Percentiles rank a stretch among this genome's conserved stretches.
Conservation (phyloP, 2,113 vertebrate species). For the Lophotis ruficrista region DNA sequence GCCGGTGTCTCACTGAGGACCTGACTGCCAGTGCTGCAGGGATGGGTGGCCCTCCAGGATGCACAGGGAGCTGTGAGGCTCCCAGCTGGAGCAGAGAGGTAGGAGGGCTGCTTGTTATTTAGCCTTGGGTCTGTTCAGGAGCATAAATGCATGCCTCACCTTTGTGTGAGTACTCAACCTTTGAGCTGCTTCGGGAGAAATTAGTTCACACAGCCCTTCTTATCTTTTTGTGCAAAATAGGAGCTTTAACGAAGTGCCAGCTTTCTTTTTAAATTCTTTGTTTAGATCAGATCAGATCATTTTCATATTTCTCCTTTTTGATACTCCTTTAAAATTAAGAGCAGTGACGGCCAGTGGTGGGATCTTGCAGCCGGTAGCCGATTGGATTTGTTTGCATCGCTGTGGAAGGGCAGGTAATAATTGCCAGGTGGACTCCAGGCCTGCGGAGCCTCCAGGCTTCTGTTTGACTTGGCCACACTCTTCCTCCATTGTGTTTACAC, state of each 20-base stretch:
- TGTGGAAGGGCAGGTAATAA: background rate
- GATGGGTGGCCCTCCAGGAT: background rate
- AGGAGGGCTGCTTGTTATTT: background rate
- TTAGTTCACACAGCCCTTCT: background rate
- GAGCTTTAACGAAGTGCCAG: background rate
- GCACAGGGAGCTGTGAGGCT: background rate
- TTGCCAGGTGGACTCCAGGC: background rate
- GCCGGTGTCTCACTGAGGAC: accelerated
- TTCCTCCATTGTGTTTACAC: accelerated
- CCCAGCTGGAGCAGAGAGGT: background rate
- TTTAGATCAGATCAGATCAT: background rate
- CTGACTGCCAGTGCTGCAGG: background rate
- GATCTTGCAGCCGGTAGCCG: accelerated
- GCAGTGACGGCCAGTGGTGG: accelerated
- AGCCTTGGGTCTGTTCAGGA: background rate
- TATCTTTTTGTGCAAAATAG: background rate
- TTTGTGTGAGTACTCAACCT: background rate
- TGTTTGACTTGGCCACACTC: background rate
- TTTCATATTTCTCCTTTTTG: background rate
- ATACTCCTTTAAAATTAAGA: accelerated
- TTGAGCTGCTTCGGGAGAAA: background rate
- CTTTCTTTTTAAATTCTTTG: background rate
- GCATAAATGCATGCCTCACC: background rate
- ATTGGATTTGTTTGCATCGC: background rate
- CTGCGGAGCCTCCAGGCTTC: background rate